Base-by-base conservation (phyloP, 1,140 invertebrate genomes). In the Pachyrhynchus sulphureomaculatus region DNA sequence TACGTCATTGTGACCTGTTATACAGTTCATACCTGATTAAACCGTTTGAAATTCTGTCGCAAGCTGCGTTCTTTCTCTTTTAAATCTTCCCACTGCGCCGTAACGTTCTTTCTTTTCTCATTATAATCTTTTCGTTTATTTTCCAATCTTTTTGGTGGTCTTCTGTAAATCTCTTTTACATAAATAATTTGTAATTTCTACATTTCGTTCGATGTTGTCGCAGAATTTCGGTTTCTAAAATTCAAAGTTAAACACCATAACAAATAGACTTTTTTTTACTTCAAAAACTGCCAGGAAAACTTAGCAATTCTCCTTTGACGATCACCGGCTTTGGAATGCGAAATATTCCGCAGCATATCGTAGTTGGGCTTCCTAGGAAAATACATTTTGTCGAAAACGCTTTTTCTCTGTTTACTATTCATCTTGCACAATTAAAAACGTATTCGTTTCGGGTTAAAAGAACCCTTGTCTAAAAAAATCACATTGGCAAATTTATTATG, bases 31-130 rank as follows among this genome's bases (percentile, higher is more conserved):
- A 63, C 65, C 39, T 63, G 23, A 21, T 61, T 59, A 42, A 67
- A 63, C 49, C 37, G 13, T 33, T 63, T 57, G 26, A 67, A 67
- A 12, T 54, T 63, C 15, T 63, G 21, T 26, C 55, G 48, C 12
- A 67, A 57, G 26, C 21, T 24, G 4, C 29, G 15, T 29, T 67
- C 61, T 39, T 64, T 67, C 9, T 60, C 23, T 13, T 53, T 6
- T 12, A 67, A 33, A 41, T 63, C 61, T 23, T 63, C 36, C 65
- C 65, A 67, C 18, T 60, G 48, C 12, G 54, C 57, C 4, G 59
- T 20, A 15, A 63, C 47, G 10, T 15, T 41, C 15, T 47, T 57
- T 39, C 56, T 29, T 32, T 48, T 47, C n/a, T 61, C 36, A 10
- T 54, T 15, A 13, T 37, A 56, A 1, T 49, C 41, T 17, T 51